These are phyloP conservation scores for Salvelinus fontinalis DNA, from an alignment of 2,113 vertebrate species.

Conservation along the genomic window DNA sequence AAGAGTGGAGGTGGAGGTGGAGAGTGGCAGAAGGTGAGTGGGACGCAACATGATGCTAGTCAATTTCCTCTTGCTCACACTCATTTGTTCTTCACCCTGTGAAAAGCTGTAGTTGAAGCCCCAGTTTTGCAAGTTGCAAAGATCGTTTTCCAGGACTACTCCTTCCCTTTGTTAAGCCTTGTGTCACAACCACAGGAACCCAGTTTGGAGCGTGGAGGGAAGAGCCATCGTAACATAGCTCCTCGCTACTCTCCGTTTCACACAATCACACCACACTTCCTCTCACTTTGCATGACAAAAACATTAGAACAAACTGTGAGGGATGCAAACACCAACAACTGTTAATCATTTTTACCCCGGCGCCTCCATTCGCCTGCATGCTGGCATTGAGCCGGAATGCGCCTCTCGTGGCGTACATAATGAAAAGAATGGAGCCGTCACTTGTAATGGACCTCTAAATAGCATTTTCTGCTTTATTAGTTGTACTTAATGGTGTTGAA, in stretches of 20 bases:
- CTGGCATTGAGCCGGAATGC: conserved; percentile 43
- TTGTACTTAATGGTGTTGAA: conserved; percentile 77
- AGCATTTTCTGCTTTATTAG: conserved; percentile 81
- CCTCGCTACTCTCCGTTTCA: neutral
- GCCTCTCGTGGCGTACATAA: conserved; percentile 58
- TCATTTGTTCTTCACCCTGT: too few relatives aligned
- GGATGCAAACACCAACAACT: conserved; percentile 60
- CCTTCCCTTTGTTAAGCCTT: neutral
- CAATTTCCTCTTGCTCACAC: neutral
- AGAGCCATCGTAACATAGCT: neutral
- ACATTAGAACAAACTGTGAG: conserved; percentile 47
- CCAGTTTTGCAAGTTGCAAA: neutral
- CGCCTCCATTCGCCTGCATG: conserved; percentile 33
- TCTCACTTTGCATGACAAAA: conserved; percentile 53
- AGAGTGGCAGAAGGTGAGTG: neutral
- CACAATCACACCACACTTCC: conserved; percentile 35
- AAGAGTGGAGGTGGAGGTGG: neutral
- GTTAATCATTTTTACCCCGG: conserved; percentile 60
- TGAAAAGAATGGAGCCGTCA: conserved; percentile 73
- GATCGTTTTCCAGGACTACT: neutral
- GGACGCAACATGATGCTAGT: neutral
- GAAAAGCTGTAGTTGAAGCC: too few relatives aligned
- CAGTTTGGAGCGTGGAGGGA: neutral
- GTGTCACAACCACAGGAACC: neutral
- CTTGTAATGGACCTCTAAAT: conserved; percentile 75